phyloP scores from a whole-genome alignment of 2,113 vertebrate species.

The Amblyornis subalaris region DNA sequence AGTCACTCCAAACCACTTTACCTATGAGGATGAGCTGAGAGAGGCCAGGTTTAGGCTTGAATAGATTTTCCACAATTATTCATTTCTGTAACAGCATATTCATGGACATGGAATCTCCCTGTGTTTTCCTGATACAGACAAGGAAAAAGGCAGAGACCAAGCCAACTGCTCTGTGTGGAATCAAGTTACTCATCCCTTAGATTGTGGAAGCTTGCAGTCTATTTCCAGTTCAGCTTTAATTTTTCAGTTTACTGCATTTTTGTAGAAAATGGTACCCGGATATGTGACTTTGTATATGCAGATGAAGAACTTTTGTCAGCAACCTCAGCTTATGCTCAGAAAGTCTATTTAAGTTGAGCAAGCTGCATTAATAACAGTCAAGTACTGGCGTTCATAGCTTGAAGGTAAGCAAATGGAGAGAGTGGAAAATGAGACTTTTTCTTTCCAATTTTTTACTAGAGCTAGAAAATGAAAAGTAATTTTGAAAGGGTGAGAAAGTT shows the following conservation, averaged over 20 bases:
- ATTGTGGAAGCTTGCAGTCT: background rate
- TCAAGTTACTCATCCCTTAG: background rate
- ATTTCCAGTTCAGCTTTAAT: background rate
- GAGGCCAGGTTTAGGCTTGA: background rate
- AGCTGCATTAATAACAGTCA: background rate
- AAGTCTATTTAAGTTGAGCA: background rate
- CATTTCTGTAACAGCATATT: background rate
- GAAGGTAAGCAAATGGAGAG: background rate
- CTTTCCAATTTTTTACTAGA: background rate
- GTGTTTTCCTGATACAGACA: background rate
- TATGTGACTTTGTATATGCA: background rate
- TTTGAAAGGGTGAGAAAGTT: background rate
- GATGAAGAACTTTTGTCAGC: background rate
- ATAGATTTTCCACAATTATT: background rate
- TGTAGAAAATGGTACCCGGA: background rate
- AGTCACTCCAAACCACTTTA: background rate
- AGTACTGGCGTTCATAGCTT: background rate
- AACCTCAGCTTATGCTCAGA: background rate
- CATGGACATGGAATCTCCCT: background rate
- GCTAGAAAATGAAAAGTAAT: background rate
- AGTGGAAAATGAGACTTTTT: background rate
- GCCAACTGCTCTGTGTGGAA: background rate
- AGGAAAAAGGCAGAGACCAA: background rate
- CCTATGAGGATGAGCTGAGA: background rate
- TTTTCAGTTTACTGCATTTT: background rate